phyloP scores from a whole-genome alignment of 2,888 invertebrate species.

The Chalcis sispes region DNA sequence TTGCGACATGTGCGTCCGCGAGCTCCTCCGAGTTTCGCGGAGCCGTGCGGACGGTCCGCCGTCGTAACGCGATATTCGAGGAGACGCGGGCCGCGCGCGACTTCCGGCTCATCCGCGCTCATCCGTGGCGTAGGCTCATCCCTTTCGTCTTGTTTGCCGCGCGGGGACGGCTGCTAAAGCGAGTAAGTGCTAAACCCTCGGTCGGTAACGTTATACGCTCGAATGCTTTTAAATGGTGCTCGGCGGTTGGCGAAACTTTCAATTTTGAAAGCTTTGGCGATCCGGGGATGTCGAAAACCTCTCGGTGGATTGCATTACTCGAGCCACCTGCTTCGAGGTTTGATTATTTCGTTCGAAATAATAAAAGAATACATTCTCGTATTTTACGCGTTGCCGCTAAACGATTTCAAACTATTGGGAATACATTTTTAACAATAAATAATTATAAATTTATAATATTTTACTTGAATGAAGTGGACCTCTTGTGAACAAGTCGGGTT shows the following conservation, averaged over 20 bases:
- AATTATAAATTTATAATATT: too few species aligned
- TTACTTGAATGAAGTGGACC: too few species aligned
- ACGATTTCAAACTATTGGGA: too few species aligned
- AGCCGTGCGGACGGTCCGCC: too few species aligned
- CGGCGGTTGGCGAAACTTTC: neutral
- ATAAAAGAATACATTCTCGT: too few species aligned
- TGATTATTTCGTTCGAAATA: too few species aligned
- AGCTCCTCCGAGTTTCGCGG: conserved; percentile 60
- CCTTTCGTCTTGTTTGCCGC: neutral
- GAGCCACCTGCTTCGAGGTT: too few species aligned
- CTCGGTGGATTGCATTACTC: too few species aligned
- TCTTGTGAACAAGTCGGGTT: too few species aligned
- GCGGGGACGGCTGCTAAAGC: neutral
- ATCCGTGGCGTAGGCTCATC: neutral
- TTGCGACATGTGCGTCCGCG: conserved; percentile 57
- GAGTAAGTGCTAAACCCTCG: neutral
- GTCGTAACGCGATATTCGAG: conserved; percentile 2
- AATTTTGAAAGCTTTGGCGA: neutral
- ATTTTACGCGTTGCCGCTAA: too few species aligned
- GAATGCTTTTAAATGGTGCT: neutral
- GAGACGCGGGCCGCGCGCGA: neutral
- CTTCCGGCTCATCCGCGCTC: conserved; percentile 9
- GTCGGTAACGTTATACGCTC: neutral
- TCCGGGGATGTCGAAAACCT: too few species aligned
- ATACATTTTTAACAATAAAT: too few species aligned